These are phyloP conservation scores for Caretta caretta DNA, from an alignment of 2,113 vertebrate genomes.

Conservation along the genomic window DNA sequence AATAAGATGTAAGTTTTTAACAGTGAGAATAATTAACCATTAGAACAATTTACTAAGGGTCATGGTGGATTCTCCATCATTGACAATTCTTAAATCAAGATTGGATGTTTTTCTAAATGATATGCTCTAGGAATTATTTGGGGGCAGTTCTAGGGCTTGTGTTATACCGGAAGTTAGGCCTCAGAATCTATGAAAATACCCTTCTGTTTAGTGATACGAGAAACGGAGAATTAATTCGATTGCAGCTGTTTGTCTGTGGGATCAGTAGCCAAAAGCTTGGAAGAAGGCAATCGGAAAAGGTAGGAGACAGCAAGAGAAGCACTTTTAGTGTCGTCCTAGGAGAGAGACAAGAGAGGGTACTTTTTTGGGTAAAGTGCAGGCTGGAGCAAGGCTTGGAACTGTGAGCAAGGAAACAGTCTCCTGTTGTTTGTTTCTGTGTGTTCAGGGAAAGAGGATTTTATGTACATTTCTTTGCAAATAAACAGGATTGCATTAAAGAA, in stretches of 20 bases:
- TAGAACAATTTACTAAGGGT: neutral
- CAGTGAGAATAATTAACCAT: neutral
- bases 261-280: neutral
- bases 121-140: neutral
- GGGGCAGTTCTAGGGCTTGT: neutral
- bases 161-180: neutral
- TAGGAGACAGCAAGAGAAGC: neutral
- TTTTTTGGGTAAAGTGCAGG: neutral
- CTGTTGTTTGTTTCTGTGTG: neutral
- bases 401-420: neutral
- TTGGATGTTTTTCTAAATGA: neutral
- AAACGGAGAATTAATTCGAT: neutral
- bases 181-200: neutral
- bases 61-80: neutral
- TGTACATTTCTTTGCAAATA: neutral
- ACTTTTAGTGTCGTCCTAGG: neutral
- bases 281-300: neutral
- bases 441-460: neutral
- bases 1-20: neutral
- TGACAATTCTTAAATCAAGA: neutral
- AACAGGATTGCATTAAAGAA: neutral
- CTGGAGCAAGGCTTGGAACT: neutral
- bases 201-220: neutral
- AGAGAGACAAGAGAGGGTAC: neutral
- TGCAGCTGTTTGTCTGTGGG: neutral